A percentile compares a stretch with the other conserved stretches of the same genome.
phyloP scores from a whole-genome alignment of 2,888 invertebrate species.

The Drepanosiphum platanoidis region DNA sequence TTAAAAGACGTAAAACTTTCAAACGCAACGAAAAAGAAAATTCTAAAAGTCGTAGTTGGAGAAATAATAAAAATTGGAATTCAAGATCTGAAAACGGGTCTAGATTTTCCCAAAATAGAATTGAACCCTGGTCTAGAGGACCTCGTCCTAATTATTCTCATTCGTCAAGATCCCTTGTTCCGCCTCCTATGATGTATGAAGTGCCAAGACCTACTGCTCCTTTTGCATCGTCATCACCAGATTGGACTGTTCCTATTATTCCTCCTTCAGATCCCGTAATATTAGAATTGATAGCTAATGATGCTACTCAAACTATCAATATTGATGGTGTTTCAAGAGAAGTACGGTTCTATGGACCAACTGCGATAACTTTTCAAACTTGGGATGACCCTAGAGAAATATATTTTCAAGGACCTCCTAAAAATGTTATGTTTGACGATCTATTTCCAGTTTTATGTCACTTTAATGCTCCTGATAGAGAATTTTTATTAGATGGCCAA shows the following conservation, averaged over 20 bases:
- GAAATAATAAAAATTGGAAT: slow-evolving; percentile 55
- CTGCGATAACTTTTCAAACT: slow-evolving; percentile 84
- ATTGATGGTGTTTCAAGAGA: slow-evolving; percentile 85
- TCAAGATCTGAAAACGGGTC: slow-evolving; percentile 45
- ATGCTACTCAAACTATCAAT: slow-evolving; percentile 81
- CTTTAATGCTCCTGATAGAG: slow-evolving; percentile 71
- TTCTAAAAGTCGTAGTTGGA: slow-evolving; percentile 46
- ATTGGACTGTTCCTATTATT: slow-evolving; percentile 66
- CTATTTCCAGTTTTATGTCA: slow-evolving; percentile 64
- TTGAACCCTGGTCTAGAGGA: slow-evolving; percentile 57
- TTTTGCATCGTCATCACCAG: slow-evolving; percentile 38
- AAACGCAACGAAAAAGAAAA: slow-evolving; percentile 52
- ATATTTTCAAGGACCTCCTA: slow-evolving; percentile 82
- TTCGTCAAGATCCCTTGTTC: slow-evolving; percentile 53
- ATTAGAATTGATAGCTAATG: slow-evolving; percentile 72
- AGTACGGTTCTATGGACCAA: slow-evolving; percentile 86
- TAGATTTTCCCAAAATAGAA: slow-evolving; percentile 50
- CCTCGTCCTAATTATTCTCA: slow-evolving; percentile 58
- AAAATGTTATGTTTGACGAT: slow-evolving; percentile 81
- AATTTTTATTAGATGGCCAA: slow-evolving; percentile 78
- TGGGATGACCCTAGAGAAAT: slow-evolving; percentile 89
- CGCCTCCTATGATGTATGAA: slow-evolving; percentile 61
- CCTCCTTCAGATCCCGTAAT: slow-evolving; percentile 68
- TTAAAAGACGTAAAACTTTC: slow-evolving; percentile 43
- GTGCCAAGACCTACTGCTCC: slow-evolving; percentile 46